phyloP scores from a whole-genome alignment of 1,140 invertebrate species.

The Lepidurus apus region DNA sequence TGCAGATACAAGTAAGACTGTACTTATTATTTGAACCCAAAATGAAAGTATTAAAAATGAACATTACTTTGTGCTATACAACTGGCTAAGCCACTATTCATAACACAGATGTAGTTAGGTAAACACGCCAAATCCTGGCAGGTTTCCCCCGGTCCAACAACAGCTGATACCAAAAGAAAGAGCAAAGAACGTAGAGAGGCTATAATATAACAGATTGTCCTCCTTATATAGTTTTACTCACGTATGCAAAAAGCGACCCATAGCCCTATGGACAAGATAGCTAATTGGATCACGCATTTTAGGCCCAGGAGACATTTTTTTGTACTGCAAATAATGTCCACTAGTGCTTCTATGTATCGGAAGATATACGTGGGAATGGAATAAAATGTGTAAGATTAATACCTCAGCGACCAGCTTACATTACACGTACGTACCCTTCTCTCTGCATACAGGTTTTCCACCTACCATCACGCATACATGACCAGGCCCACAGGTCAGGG shows the following conservation, averaged over 20 bases:
- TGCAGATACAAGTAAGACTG: no score
- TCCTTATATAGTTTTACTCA: neutral
- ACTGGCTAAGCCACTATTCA: neutral
- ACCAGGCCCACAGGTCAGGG: neutral
- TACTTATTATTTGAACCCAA: no score
- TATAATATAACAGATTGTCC: neutral
- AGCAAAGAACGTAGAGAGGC: neutral
- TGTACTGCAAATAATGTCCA: neutral
- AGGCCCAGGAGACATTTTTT: neutral
- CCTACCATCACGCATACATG: neutral
- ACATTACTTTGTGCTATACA: neutral
- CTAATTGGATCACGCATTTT: neutral
- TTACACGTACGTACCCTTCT: neutral
- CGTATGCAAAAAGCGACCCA: neutral
- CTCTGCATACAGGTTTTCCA: neutral
- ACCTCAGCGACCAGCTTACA: neutral
- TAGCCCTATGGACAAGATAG: neutral
- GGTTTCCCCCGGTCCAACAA: neutral
- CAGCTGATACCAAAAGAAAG: neutral
- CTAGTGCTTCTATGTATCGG: neutral
- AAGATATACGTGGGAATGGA: neutral
- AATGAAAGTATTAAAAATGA: neutral
- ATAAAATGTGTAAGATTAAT: neutral
- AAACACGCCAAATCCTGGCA: neutral
- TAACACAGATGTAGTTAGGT: neutral